Evolutionary conservation across 2,888 invertebrate species (phyloP), one percentile per base, ranked within the genome.

Genomic region (Zele albiditarsus): DNA sequence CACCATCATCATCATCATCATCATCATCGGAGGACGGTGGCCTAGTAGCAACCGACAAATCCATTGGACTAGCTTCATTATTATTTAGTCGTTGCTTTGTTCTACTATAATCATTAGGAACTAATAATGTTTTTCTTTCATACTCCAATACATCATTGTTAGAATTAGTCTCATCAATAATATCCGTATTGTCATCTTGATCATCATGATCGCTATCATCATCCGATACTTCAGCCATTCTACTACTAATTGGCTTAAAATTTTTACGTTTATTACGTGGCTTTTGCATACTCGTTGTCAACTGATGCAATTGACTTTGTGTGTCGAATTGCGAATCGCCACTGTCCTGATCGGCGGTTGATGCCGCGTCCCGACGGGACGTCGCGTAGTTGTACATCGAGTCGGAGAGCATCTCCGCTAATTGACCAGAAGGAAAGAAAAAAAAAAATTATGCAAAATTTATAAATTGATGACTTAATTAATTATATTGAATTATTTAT

Each of bases 201-300:
- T 80, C 82, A 57, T 79, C 80, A 57, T 80, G 79, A 49, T 82
- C 83, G 12, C 88, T 88, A 72, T 89, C 89, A 80, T 89, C 89
- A 80, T 89, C 89, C 75, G 88, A 88, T 23, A 89, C 86, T 80
- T 89, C 89, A 49, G 88, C 89, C 89, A 89, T 89, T 86, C 90
- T 83, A 89, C 89, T 89, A 81, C 84, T 89, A 81, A 89, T 89
- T 58, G 89, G 89, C 77, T 89, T 88, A 78, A 89, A 91, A 83
- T 92, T 91, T 80, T 91, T 91, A 70, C 91, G 86, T 81, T 91
- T 91, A 86, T 91, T 91, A 12, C 90, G 89, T 74, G 89, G 89
- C 75, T 89, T 89, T 80, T 87, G 85, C 77, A 85, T 84, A 73
- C 82, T 82, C 33, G 53, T 73, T 70, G 80, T 73, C 69, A 78